Evolutionary conservation across 2,888 invertebrate species (phyloP).

Genomic region (Athalia rosae): DNA sequence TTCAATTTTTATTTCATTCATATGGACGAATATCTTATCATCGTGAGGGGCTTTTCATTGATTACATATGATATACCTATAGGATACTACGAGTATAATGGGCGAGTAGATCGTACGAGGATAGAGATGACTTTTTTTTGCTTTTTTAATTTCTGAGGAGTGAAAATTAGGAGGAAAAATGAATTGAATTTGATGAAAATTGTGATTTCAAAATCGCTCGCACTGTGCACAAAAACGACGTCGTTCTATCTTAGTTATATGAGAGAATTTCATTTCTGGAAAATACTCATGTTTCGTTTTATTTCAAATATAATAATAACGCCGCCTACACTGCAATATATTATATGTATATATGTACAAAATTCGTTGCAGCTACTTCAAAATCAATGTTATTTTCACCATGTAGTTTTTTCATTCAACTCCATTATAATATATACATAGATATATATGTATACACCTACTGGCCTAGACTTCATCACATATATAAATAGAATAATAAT

Average conservation of each 20-base stretch:
- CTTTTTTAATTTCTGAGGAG: no score
- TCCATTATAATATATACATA: constrained; percentile 54
- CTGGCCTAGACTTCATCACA: neutral
- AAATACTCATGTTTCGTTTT: constrained; percentile 45
- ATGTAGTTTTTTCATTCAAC: constrained; percentile 1
- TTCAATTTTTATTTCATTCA: neutral
- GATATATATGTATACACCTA: constrained; percentile 55
- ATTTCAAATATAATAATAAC: no score
- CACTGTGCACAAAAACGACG: constrained; percentile 56
- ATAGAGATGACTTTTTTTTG: neutral
- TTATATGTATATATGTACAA: no score
- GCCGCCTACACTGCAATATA: no score
- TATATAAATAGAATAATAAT: neutral
- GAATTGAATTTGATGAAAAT: neutral
- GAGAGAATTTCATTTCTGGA: neutral
- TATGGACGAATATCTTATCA: constrained; percentile 4
- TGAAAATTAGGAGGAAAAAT: neutral
- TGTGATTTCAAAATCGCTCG: constrained; percentile 44
- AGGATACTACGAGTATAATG: neutral
- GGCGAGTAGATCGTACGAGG: neutral
- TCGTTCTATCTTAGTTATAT: constrained; percentile 7
- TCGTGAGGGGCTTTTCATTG: constrained; percentile 32
- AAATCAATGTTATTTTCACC: no score
- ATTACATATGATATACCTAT: neutral
- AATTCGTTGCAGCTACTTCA: no score